These are phyloP conservation scores for Heliconius melpomene DNA, from an alignment of 1,140 invertebrate genomes.

Conservation along the genomic window DNA sequence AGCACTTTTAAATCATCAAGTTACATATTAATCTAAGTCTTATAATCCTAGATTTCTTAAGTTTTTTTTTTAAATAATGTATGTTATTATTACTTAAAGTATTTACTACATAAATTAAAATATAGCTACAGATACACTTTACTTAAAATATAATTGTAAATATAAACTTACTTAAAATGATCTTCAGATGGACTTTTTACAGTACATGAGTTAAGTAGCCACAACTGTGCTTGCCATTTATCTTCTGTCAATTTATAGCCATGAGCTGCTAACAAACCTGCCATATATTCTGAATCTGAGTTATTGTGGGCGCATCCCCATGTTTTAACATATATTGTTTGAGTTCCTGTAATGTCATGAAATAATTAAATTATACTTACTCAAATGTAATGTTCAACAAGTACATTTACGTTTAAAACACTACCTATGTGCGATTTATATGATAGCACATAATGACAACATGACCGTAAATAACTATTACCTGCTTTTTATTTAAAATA, in stretches of 20 bases:
- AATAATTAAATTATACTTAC: neutral
- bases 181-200: slow-evolving; percentile 98
- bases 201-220: slow-evolving; percentile 98
- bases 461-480: too few species aligned
- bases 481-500: too few species aligned
- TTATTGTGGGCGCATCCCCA: slow-evolving; percentile 99
- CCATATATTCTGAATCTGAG: slow-evolving; percentile 99
- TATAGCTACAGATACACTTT: too few species aligned
- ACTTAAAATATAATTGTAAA: too few species aligned
- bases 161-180: slow-evolving; percentile 88
- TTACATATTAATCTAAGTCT: too few species aligned
- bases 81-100: too few species aligned
- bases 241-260: slow-evolving; percentile 94
- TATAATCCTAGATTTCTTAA: too few species aligned
- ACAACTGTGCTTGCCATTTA: slow-evolving; percentile 92
- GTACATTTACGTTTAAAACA: neutral
- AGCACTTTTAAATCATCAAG: too few species aligned
- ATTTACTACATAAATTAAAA: too few species aligned
- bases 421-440: neutral
- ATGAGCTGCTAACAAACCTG: slow-evolving; percentile 92
- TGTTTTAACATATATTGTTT: slow-evolving; percentile 96
- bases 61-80: too few species aligned
- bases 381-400: neutral
- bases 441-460: too few species aligned
- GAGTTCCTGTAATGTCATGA: slow-evolving; percentile 84